A percentile compares a stretch with the other conserved stretches of the same genome.
Evolutionary conservation across 2,888 invertebrate species (phyloP).

Genomic region (Bruchidius siliquastri): DNA sequence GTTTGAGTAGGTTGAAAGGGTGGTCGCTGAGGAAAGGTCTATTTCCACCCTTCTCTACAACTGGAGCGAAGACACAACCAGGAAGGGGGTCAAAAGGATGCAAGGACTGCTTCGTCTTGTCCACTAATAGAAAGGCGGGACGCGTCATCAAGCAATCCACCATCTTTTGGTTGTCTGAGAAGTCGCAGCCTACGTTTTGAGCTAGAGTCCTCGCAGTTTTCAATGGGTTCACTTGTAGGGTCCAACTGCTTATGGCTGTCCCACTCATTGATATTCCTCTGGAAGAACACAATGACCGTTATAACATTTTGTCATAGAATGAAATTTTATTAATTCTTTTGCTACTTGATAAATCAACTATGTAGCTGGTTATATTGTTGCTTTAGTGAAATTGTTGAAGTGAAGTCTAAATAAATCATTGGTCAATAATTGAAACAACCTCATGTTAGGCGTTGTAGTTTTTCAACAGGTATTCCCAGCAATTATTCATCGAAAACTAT

Average conservation of each 20-base stretch:
- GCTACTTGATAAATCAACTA: too few relatives aligned
- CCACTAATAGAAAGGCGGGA: constrained; percentile 4
- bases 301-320: too few relatives aligned
- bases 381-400: too few relatives aligned
- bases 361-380: too few relatives aligned
- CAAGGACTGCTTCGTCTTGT: constrained; percentile 39
- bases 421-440: too few relatives aligned
- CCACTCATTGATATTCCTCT: constrained; percentile 67
- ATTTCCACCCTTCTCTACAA: constrained; percentile 40
- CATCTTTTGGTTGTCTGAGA: constrained; percentile 50
- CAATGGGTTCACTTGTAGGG: constrained; percentile 52
- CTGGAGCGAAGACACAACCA: constrained; percentile 33
- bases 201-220: constrained; percentile 59
- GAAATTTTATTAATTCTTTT: too few relatives aligned
- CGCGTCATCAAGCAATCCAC: constrained; percentile 54
- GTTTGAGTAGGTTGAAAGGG: constrained; percentile 57
- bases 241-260: constrained; percentile 55
- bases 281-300: too few relatives aligned
- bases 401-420: too few relatives aligned
- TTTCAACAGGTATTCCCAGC: too few relatives aligned
- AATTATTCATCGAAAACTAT: too few relatives aligned
- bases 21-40: constrained; percentile 62
- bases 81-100: constrained; percentile 21
- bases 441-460: too few relatives aligned
- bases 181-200: constrained; percentile 58